phyloP scores from a whole-genome alignment of 2,888 invertebrate species.

The Hydrotaea cyrtoneurina region DNA sequence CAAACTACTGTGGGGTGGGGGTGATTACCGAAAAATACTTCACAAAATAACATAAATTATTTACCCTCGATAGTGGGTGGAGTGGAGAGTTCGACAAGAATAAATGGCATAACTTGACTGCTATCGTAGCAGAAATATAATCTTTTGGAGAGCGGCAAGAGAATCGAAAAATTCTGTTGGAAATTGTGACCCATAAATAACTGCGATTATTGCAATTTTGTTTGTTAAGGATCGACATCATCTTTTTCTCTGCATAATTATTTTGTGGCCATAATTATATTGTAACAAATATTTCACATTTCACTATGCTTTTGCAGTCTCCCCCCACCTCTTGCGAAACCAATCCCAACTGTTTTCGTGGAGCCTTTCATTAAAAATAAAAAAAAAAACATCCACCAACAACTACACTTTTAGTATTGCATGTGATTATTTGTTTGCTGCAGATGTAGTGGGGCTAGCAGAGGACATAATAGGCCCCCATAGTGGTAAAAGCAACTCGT shows the following conservation, averaged over 20 bases:
- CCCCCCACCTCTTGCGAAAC: not conserved
- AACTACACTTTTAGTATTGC: too few relatives aligned
- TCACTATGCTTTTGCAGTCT: conserved; percentile 38
- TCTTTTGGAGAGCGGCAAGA: not conserved
- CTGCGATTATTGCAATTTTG: not conserved
- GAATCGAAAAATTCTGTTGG: not conserved
- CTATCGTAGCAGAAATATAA: not conserved
- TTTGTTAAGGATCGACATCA: not conserved
- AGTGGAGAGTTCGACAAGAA: too few relatives aligned
- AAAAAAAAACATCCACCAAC: too few relatives aligned
- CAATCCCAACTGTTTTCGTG: not conserved
- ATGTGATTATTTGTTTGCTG: too few relatives aligned
- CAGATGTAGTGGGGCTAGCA: too few relatives aligned
- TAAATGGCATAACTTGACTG: not conserved
- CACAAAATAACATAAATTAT: not conserved
- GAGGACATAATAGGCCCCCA: too few relatives aligned
- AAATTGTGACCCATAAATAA: not conserved
- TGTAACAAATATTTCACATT: conserved; percentile 54
- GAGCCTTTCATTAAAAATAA: not conserved
- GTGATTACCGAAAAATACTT: not conserved
- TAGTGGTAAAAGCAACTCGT: too few relatives aligned
- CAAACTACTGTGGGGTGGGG: not conserved
- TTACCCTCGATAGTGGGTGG: not conserved
- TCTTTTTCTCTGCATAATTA: not conserved
- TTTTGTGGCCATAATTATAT: conserved; percentile 57